Evolutionary conservation across 2,888 invertebrate genomes (phyloP).

Genomic region (Atrina japonica): DNA sequence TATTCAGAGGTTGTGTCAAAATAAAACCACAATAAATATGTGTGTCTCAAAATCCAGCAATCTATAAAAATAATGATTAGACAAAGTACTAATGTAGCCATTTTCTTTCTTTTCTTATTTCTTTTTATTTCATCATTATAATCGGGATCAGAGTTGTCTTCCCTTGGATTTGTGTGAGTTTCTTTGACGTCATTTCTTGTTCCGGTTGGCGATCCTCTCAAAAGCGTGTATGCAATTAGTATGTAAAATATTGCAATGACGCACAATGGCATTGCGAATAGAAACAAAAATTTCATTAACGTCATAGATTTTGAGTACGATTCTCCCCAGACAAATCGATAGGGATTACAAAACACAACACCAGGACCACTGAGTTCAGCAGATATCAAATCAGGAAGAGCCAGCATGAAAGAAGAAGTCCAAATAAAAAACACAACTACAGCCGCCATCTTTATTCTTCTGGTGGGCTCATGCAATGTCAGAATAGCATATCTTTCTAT

Average conservation of each 20-base stretch:
- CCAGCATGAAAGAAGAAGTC: slow-evolving; percentile 46
- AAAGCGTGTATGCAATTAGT: slow-evolving; percentile 42
- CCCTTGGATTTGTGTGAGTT: slow-evolving; percentile 2
- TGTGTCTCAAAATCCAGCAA: slow-evolving; percentile 70
- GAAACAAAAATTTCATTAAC: slow-evolving; percentile 43
- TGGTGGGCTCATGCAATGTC: slow-evolving; percentile 30
- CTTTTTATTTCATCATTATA: background rate
- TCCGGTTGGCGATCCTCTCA: background rate
- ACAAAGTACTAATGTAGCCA: slow-evolving; percentile 59
- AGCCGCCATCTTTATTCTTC: slow-evolving; percentile 25
- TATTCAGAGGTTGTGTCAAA: slow-evolving; percentile 55
- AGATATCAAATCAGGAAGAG: slow-evolving; percentile 53
- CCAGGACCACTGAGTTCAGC: slow-evolving; percentile 22
- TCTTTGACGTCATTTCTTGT: background rate
- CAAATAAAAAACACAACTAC: slow-evolving; percentile 49
- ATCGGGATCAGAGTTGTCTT: too few species aligned
- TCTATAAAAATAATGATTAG: slow-evolving; percentile 66
- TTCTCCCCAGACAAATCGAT: slow-evolving; percentile 34
- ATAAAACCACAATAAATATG: slow-evolving; percentile 69
- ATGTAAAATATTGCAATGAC: slow-evolving; percentile 48
- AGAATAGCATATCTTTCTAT: slow-evolving; percentile 54
- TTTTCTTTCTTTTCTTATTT: slow-evolving; percentile 19
- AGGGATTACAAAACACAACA: slow-evolving; percentile 21
- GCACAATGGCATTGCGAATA: slow-evolving; percentile 52
- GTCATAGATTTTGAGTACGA: slow-evolving; percentile 45